Base-by-base conservation (phyloP, 2,888 invertebrate genomes). In the Rhaphigaster nebulosa region DNA sequence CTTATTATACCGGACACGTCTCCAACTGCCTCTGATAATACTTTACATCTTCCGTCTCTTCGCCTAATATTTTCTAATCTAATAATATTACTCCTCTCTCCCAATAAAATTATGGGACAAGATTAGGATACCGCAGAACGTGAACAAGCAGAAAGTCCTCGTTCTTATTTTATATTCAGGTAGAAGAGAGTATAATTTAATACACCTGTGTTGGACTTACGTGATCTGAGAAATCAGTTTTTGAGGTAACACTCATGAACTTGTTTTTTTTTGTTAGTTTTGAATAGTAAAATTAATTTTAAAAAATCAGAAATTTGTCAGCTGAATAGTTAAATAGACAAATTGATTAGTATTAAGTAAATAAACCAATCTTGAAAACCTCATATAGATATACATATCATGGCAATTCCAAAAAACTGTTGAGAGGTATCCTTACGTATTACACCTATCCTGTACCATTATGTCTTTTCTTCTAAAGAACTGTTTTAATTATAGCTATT, bases 101-200 rank as follows among this genome's bases (percentile, higher is more conserved):
- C 70, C 70, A 38, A 76, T 76, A 76, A 76, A 76, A 76, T 76
- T 76, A 76, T 76, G 70, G 34, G 70, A 38, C 70, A 76, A 38
- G 70, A 76, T 76, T 76, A 76, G 70, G 70, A 76, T 76, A 8
- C 70, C 70, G 70, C 70, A 20, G 20, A 1, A 23, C 70, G 70
- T 38, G 70, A 20, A 76, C 70, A 76, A 76, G 70, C 70, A 34
- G 34, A 70, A 70, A 70, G 34, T 20, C 20, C 70, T 20, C 34
- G 0, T 10, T 76, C 70, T 76, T 76, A 76, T 34, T 76, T 76
- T 20, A 76, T 34, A 76, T 76, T 76, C 70, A 76, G 70, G 70
- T 26, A 38, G 70, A 76, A 76, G 34, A 76, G 34, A 26, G 4
- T 76, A 76, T 76, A 76, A 76, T 76, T 76, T 76, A 34, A 76